Evolutionary conservation across 2,797 vertebrate genomes (phyloP), one percentile per base, ranked within the genome.

Genomic region (Enteromius argenteus): DNA sequence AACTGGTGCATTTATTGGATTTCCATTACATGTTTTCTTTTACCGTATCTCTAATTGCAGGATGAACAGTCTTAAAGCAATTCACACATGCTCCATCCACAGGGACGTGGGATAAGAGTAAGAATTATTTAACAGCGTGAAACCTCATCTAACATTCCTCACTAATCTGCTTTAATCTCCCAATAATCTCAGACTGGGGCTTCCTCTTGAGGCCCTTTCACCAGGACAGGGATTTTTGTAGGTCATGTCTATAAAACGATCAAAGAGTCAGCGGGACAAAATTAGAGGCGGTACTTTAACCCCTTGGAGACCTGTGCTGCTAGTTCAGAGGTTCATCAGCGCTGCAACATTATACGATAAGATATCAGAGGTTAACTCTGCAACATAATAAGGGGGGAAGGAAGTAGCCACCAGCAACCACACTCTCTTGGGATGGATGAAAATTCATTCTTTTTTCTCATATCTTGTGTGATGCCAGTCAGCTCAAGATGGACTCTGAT

Each of bases 121-220:
- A 32, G n/a, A 82, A 67, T 67, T 75, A 83, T 67, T 83, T 53
- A 75, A 67, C 62, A 83, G 62, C 46, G 3, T 83, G 58, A 74
- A 80, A 69, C 81, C 60, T 86, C 77, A 69, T 74, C 58, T 56
- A 83, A 83, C 85, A 80, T 68, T 76, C 73, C 27, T 87, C 64
- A 64, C 42, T 81, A 87, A 87, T 87, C 86, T 81, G 66, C 53
- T 80, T 78, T 84, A 84, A 87, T 84, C 86, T 71, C 74, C 14
- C 39, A 88, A 81, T 79, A 86, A 84, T 88, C 83, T 69, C 53
- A 81, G 80, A 69, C 73, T 53, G 74, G 32, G 66, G 51, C 79
- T 84, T 79, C 74, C 85, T 79, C 79, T 27, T 35, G 79, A 82
- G 75, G 56, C 79, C 42, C 56, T 86, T 84, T 77, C 56, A 51